Evolutionary conservation across 2,888 invertebrate genomes (phyloP).

Genomic region (Galerucella calmariensis): DNA sequence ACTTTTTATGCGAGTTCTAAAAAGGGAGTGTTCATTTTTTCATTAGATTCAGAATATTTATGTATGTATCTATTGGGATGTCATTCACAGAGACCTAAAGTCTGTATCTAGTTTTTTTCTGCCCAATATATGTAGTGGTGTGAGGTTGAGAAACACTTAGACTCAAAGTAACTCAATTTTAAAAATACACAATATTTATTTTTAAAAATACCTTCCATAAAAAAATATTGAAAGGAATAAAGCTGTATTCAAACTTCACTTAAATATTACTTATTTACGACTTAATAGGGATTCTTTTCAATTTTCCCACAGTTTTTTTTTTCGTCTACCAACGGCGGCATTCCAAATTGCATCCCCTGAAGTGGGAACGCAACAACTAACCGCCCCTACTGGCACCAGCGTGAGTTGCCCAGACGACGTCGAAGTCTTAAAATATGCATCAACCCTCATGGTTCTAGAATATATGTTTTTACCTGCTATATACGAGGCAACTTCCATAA

Average conservation of each 20-base stretch:
- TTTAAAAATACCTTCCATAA: too few species aligned
- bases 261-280: constrained; percentile 50
- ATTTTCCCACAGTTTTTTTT: constrained; percentile 55
- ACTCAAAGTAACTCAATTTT: too few species aligned
- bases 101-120: too few species aligned
- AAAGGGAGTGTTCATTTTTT: too few species aligned
- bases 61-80: too few species aligned
- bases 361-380: constrained; percentile 50
- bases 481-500: not conserved
- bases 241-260: constrained; percentile 31
- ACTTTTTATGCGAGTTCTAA: too few species aligned
- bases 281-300: constrained; percentile 53
- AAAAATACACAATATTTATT: too few species aligned
- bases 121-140: too few species aligned
- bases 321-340: constrained; percentile 41
- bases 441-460: constrained; percentile 29
- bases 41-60: too few species aligned
- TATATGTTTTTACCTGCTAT: constrained; percentile 21
- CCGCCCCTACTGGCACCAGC: constrained; percentile 15
- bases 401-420: constrained; percentile 44
- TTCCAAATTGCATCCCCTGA: constrained; percentile 52
- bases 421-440: constrained; percentile 45
- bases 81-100: too few species aligned
- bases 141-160: too few species aligned
- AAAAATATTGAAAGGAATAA: too few species aligned